Evolutionary conservation across 1,140 invertebrate species (phyloP).

Genomic region (Papilio xuthus): DNA sequence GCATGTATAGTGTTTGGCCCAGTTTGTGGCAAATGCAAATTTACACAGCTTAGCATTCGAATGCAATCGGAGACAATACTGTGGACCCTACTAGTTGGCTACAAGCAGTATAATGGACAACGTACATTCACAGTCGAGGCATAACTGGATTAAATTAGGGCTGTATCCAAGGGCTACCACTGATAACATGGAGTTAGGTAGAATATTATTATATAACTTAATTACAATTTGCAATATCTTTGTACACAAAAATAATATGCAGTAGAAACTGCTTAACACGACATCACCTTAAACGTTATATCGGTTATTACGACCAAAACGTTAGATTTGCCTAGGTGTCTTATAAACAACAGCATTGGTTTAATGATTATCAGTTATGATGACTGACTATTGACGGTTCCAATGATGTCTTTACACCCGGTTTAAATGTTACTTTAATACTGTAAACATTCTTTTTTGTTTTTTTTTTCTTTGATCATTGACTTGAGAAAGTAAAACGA

Average conservation of each 20-base stretch:
- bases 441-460: too few relatives aligned
- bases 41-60: not conserved
- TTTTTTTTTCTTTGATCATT: too few relatives aligned
- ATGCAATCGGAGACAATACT: conserved; percentile 21
- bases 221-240: not conserved
- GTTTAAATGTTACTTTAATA: too few relatives aligned
- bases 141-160: conserved; percentile 22
- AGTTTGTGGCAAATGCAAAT: conserved; percentile 5
- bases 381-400: too few relatives aligned
- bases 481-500: too few relatives aligned
- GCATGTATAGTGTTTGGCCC: not conserved
- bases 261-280: too few relatives aligned
- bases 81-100: conserved; percentile 5
- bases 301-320: not conserved
- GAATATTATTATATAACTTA: not conserved
- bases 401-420: too few relatives aligned
- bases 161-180: not conserved
- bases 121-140: conserved; percentile 10
- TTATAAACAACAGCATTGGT: too few relatives aligned
- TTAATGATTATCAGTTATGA: too few relatives aligned
- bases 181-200: not conserved
- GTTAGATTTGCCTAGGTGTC: not conserved
- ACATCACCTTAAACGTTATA: not conserved
- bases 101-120: conserved; percentile 15
- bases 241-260: not conserved